Conservation (phyloP, 2,797 vertebrate species). For the Pseudochaenichthys georgianus region DNA sequence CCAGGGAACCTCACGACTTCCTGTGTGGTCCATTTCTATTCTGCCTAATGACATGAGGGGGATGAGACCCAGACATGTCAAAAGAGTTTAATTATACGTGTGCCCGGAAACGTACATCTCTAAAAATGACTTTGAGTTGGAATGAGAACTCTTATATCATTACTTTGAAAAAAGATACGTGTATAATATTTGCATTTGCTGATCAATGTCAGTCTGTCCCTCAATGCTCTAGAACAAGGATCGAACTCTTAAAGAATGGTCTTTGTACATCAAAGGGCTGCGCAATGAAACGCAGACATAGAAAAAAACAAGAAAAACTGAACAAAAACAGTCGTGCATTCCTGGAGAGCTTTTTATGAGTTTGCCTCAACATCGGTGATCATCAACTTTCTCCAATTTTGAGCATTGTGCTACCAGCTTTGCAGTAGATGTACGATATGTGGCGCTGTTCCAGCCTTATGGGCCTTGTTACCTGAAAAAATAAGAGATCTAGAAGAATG, state of each 20-base stretch:
- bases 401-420: too few relatives aligned
- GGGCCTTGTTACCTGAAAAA: too few relatives aligned
- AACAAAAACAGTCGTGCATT: too few relatives aligned
- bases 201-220: not conserved
- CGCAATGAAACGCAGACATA: too few relatives aligned
- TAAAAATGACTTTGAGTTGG: not conserved
- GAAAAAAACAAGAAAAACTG: too few relatives aligned
- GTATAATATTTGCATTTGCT: not conserved
- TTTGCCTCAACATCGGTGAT: too few relatives aligned
- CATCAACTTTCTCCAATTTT: too few relatives aligned
- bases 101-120: not conserved
- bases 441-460: too few relatives aligned
- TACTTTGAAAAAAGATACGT: conserved; percentile 2
- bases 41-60: conserved; percentile 42
- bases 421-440: too few relatives aligned
- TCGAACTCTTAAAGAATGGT: not conserved
- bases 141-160: not conserved
- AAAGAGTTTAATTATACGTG: not conserved
- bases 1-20: conserved; percentile 43
- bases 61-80: conserved; percentile 35
- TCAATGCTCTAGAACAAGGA: not conserved
- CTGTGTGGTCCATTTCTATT: conserved; percentile 44
- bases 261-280: too few relatives aligned
- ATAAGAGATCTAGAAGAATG: too few relatives aligned
- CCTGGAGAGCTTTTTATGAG: too few relatives aligned